phyloP scores from a whole-genome alignment of 2,113 vertebrate species.

The Thamnophis sirtalis region DNA sequence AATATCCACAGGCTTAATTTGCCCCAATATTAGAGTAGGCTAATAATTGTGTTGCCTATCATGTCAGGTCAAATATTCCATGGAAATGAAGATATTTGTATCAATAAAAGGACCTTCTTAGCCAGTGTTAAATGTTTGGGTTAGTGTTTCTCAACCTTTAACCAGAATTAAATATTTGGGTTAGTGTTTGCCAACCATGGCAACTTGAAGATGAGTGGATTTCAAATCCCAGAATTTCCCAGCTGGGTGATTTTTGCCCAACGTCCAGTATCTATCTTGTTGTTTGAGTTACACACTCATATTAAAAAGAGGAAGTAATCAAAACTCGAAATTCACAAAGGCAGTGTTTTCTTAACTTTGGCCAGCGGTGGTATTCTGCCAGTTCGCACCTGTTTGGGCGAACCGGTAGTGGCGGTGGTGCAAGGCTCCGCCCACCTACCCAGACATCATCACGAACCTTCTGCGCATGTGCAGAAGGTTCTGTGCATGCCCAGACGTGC shows the following conservation, averaged over 20 bases:
- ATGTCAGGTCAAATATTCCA: not conserved
- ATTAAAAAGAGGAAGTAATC: not conserved
- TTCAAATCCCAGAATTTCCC: not conserved
- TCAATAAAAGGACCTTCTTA: not conserved
- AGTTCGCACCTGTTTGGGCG: too few relatives aligned
- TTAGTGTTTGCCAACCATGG: not conserved
- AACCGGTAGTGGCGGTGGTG: too few relatives aligned
- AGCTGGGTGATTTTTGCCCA: not conserved
- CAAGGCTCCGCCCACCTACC: too few relatives aligned
- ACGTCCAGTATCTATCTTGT: not conserved
- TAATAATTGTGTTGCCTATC: not conserved
- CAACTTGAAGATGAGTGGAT: not conserved
- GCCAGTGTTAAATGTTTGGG: not conserved
- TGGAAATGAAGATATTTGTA: not conserved
- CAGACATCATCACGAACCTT: too few relatives aligned
- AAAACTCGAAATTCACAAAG: not conserved
- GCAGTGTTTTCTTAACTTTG: not conserved
- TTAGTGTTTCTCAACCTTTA: not conserved
- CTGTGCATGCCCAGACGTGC: too few relatives aligned
- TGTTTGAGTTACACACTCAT: not conserved
- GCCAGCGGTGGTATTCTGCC: too few relatives aligned
- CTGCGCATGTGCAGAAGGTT: too few relatives aligned
- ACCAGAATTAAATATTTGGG: not conserved
- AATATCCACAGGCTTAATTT: not conserved
- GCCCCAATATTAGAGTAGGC: not conserved